Evolutionary conservation across 1,140 invertebrate species (phyloP).

Genomic region (Pseudomyrmex sp.): DNA sequence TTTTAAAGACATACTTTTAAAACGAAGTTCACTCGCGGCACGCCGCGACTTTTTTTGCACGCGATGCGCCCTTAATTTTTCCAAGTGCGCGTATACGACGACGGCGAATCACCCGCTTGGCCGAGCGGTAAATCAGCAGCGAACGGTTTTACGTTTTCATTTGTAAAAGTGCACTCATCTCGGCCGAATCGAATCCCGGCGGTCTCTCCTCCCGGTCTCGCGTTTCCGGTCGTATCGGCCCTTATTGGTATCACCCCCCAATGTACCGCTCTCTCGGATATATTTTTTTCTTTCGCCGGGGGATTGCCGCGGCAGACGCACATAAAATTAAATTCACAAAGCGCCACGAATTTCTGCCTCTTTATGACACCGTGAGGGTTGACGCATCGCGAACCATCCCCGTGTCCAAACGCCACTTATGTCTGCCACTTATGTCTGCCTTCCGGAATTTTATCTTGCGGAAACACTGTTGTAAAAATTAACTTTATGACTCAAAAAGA

Average conservation of each 20-base stretch:
- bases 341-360: constrained; percentile 36
- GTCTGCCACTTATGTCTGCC: not conserved
- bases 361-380: constrained; percentile 34
- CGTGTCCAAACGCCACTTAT: not conserved
- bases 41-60: constrained; percentile 38
- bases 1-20: constrained; percentile 67
- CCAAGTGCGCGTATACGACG: not conserved
- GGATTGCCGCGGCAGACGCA: not conserved
- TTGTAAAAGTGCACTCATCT: constrained; percentile 70
- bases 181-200: not conserved
- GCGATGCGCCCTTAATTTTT: constrained; percentile 64
- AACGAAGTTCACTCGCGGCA: constrained; percentile 41
- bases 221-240: constrained; percentile 57
- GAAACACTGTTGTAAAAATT: not conserved
- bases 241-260: constrained; percentile 55
- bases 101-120: constrained; percentile 56
- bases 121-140: constrained; percentile 69
- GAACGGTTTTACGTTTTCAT: constrained; percentile 72
- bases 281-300: constrained; percentile 30
- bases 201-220: not conserved
- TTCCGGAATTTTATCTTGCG: constrained; percentile 10
- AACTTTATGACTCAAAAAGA: not conserved
- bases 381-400: not conserved
- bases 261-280: constrained; percentile 18
- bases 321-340: constrained; percentile 58